Evolutionary conservation across 2,113 vertebrate genomes (phyloP), one percentile per base, ranked within the genome.

Genomic region (Xerus inauris): DNA sequence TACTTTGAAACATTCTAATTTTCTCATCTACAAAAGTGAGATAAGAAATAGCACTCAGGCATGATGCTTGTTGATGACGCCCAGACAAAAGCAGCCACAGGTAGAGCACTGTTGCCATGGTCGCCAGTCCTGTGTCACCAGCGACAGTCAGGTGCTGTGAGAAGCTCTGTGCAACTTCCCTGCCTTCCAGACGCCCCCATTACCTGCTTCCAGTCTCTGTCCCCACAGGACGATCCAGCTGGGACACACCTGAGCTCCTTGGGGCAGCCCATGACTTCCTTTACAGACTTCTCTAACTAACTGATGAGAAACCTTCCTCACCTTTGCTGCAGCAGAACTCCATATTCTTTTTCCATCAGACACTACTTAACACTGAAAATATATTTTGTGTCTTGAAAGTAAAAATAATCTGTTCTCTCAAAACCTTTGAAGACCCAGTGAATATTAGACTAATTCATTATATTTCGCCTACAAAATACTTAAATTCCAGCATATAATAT

Each of bases 21-120:
- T 91, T 76, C 92, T 94, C 96, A 95, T 95, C 90, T 94, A 24
- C 75, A 75, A 92, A 92, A 75, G 5, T 59, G 38, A 59, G 10
- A 47, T 72, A 84, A 94, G 65, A 92, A 94, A 20, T 47, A 89
- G 49, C 82, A 91, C 87, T 94, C 90, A 47, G 1, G 75, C 62
- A 35, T 54, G n/a, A 64, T 94, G 22, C 65, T 24, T 87, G 85
- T 86, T 90, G 72, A 94, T 77, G 84, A 65, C 76, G 69, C 49
- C 42, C 38, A 92, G 59, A 88, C 91, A 45, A 82, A 97, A 86
- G 75, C 40, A 73, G 40, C 45, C 87, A 8, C 38, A 69, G 51
- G 22, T 72, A 38, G 2, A 16, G 28, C 62, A 73, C 17, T 97
- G 38, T 95, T 42, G 89, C 91, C 94, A 94, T 1, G 72, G 35